These are phyloP conservation scores for Datnioides undecimradiatus DNA, from an alignment of 2,113 vertebrate genomes.

Conservation along the genomic window DNA sequence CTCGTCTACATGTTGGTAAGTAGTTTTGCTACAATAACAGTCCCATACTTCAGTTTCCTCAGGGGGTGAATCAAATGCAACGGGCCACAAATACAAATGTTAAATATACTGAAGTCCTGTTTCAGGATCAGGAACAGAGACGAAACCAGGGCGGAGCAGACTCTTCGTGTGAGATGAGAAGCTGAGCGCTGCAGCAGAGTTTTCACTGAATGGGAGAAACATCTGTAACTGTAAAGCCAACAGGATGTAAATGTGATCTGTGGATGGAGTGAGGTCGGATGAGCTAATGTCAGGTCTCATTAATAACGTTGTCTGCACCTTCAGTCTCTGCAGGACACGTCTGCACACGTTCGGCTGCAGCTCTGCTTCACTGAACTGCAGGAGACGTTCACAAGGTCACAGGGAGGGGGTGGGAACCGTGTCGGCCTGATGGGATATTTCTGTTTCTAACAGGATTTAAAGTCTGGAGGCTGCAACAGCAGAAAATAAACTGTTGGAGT, in stretches of 20 bases:
- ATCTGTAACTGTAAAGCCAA: neutral
- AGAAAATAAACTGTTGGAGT: neutral
- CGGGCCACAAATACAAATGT: neutral
- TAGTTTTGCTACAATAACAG: no score
- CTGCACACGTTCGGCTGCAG: slow-evolving; percentile 29
- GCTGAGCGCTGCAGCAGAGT: neutral
- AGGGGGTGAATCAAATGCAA: neutral
- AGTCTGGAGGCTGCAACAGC: neutral
- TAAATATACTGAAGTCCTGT: neutral
- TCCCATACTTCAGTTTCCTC: neutral
- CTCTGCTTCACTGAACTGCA: slow-evolving; percentile 23
- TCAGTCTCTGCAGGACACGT: slow-evolving; percentile 52
- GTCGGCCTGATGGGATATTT: neutral
- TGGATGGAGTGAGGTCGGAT: neutral
- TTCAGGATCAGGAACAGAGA: neutral
- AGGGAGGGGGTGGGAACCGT: neutral
- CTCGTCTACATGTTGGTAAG: no score
- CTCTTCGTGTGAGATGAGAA: neutral
- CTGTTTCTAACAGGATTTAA: neutral
- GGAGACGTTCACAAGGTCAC: slow-evolving; percentile 32
- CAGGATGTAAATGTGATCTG: slow-evolving; percentile 2
- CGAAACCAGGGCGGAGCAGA: neutral
- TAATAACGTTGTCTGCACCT: slow-evolving; percentile 51
- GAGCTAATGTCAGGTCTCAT: slow-evolving; percentile 41
- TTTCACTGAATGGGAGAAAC: neutral